phyloP scores from a whole-genome alignment of 2,113 vertebrate genomes.

The Phoenicopterus ruber region DNA sequence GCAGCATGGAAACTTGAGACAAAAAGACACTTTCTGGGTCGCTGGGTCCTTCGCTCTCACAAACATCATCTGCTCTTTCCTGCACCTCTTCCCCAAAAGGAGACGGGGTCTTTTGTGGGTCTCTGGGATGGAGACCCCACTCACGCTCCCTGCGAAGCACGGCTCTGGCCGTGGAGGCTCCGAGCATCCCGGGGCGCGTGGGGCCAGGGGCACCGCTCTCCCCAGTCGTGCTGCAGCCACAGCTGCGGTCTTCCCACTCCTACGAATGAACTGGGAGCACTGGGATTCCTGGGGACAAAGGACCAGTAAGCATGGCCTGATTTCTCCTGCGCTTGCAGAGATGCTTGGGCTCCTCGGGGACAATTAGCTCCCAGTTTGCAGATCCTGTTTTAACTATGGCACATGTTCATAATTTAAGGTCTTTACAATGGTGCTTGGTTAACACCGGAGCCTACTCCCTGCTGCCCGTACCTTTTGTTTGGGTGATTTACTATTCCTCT shows the following conservation, averaged over 20 bases:
- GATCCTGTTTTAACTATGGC: not conserved
- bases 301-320: not conserved
- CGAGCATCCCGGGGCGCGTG: accelerated
- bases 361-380: not conserved
- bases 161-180: not conserved
- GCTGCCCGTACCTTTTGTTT: constrained; percentile 45
- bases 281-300: not conserved
- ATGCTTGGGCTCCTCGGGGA: not conserved
- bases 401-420: constrained; percentile 34
- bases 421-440: constrained; percentile 9
- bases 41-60: too few species aligned
- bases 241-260: accelerated
- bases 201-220: not conserved
- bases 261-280: not conserved
- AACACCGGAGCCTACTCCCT: constrained; percentile 46
- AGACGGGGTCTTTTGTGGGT: accelerated
- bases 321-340: accelerated
- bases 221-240: not conserved
- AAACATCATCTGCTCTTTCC: accelerated
- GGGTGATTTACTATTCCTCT: constrained; percentile 59
- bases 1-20: not conserved
- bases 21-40: not conserved
- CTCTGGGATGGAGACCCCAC: not conserved
- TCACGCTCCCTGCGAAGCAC: not conserved
- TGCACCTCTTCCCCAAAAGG: not conserved